phyloP scores from a whole-genome alignment of 2,797 vertebrate species.

The Graptemys geographica region DNA sequence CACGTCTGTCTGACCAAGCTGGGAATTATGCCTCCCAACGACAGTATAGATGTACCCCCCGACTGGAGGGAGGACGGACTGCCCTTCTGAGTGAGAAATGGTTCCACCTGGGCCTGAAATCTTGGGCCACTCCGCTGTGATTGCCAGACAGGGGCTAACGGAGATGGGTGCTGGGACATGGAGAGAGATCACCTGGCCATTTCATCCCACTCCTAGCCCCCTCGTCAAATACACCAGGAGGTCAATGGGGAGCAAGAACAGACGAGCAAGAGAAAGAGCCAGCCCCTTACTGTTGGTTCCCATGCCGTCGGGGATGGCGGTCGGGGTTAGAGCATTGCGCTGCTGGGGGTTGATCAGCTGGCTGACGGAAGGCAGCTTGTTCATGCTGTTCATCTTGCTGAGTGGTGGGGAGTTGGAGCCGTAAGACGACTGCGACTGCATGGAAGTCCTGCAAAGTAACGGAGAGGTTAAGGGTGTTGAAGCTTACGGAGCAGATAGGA shows the following conservation, averaged over 20 bases:
- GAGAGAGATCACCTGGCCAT: background rate
- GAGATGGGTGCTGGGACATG: background rate
- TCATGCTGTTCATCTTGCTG: conserved; percentile 91
- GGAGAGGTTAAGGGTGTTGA: background rate
- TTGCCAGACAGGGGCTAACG: background rate
- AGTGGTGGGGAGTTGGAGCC: conserved; percentile 94
- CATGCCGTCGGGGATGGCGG: conserved; percentile 92
- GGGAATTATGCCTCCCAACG: background rate
- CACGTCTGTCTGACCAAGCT: background rate
- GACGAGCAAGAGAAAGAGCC: background rate
- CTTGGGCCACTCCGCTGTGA: background rate
- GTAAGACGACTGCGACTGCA: conserved; percentile 90
- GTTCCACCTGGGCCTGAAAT: no score
- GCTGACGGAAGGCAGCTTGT: conserved; percentile 98
- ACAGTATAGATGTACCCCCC: accelerated
- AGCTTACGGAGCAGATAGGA: background rate
- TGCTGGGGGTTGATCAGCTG: conserved; percentile 99
- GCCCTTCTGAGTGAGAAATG: background rate
- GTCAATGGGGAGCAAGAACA: accelerated
- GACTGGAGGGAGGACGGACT: background rate
- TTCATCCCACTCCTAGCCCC: background rate
- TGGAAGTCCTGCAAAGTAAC: conserved; percentile 86
- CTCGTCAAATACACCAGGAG: background rate
- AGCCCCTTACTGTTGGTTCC: conserved; percentile 93
- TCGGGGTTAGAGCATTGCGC: conserved; percentile 95